A percentile compares a stretch with the other conserved stretches of the same genome.
These are phyloP conservation scores for Pegoplata infirma DNA, from an alignment of 2,888 invertebrate species.

Conservation along the genomic window DNA sequence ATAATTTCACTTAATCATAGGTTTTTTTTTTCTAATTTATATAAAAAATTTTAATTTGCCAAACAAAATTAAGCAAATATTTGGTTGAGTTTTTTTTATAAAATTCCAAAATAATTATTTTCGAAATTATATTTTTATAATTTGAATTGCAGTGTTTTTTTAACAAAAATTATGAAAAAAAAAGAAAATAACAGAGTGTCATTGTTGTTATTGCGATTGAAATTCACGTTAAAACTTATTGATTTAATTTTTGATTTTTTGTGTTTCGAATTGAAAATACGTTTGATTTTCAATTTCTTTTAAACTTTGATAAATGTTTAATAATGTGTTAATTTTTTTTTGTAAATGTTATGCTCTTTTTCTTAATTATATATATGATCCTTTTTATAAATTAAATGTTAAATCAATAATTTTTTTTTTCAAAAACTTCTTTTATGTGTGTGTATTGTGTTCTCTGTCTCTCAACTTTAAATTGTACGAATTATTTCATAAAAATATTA, in stretches of 20 bases:
- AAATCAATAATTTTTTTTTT: conserved; percentile 43
- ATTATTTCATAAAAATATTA: conserved; percentile 18
- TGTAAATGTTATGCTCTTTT: conserved; percentile 45
- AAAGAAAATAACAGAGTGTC: conserved; percentile 64
- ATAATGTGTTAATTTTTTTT: conserved; percentile 33
- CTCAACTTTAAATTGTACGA: conserved; percentile 43
- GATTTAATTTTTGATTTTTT: conserved; percentile 11
- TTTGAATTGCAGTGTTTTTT: conserved; percentile 48
- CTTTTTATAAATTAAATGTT: conserved; percentile 38
- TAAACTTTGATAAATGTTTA: conserved; percentile 43
- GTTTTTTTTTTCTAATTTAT: conserved; percentile 15
- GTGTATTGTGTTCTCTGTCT: conserved; percentile 56
- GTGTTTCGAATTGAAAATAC: conserved; percentile 19
- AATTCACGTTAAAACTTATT: conserved; percentile 32
- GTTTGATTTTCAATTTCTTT: conserved; percentile 42
- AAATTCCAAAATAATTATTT: not conserved
- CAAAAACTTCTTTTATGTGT: conserved; percentile 45
- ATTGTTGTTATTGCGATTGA: conserved; percentile 65
- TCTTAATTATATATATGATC: conserved; percentile 1
- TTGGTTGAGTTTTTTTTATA: conserved; percentile 2
- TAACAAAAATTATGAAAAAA: too few species aligned
- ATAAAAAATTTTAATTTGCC: conserved; percentile 30
- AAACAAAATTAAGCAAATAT: conserved; percentile 10
- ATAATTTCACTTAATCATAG: not conserved
- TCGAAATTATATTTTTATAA: conserved; percentile 4